Evolutionary conservation across 30 jellyfish, hydroid and myxozoan genomes (phyloP), one percentile per base, ranked within the genome.

Genomic region (Hydractinia echinata): DNA sequence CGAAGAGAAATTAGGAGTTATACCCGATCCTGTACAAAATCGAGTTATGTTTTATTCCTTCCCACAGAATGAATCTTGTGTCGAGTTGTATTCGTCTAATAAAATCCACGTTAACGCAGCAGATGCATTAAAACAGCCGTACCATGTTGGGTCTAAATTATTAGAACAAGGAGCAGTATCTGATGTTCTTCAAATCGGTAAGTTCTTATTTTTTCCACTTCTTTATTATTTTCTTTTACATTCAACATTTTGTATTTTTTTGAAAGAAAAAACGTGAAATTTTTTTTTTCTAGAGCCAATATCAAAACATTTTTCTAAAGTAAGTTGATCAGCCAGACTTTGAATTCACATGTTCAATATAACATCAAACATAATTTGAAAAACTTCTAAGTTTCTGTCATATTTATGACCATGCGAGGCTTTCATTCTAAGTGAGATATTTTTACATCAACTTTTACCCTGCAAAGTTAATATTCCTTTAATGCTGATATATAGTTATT

Each of bases 111-210:
- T 64, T 49, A 77, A 79, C 51, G 72, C 77, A 14, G 79, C 51
- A 5, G 88, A 86, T 10, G 62, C 60, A 52, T 80, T 60, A 51
- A 79, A 84, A 72, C 98, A 92, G 56, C 98, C 98, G 8, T 87
- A 78, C 53, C 92, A 86, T 60, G 69, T 72, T 13, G 98, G 96
- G n/a, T 61, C 79, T 44, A 83, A 83, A 61, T 66, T 92, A 21
- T 73, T 82, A 20, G 98, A 92, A 16, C 79, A 79, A 82, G 95
- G 86, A 14, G 76, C 82, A 19, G 98, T 92, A 30, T 61, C 81
- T 53, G 95, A 92, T 66, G 98, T 92, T 11, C 81, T 92, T 4
- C 98, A 92, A 86, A 88, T 92, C 9, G 98, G 98, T 92, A 87
- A 72, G 97, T 19, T 8, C 3, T n/a, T 5, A 9, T 16, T 8